A percentile compares a stretch with the other conserved stretches of the same genome.
These are phyloP conservation scores for Yponomeuta cagnagella DNA, from an alignment of 2,888 invertebrate genomes.

Conservation along the genomic window DNA sequence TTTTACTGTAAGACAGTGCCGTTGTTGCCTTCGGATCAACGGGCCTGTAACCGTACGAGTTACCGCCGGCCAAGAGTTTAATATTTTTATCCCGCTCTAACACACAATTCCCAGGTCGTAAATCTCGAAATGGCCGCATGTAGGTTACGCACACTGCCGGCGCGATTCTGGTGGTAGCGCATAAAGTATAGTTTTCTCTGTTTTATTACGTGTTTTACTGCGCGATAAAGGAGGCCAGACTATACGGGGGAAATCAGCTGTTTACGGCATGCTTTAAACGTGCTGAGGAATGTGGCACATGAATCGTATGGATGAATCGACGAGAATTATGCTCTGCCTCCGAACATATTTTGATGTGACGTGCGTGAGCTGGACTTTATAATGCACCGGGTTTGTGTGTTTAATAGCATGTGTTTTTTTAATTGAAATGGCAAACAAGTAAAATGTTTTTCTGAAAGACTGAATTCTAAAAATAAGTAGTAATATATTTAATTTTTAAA, in stretches of 20 bases:
- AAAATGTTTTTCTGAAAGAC: too few species aligned
- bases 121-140: conserved; percentile 78
- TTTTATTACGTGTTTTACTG: conserved; percentile 70
- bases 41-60: conserved; percentile 53
- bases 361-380: background rate
- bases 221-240: conserved; percentile 71
- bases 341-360: background rate
- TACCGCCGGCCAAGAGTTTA: conserved; percentile 65
- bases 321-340: conserved; percentile 55
- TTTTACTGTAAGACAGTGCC: conserved; percentile 46
- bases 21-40: conserved; percentile 61
- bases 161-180: conserved; percentile 66
- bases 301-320: conserved; percentile 57
- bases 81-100: conserved; percentile 72
- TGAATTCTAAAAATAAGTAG: too few species aligned
- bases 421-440: background rate
- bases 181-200: conserved; percentile 75
- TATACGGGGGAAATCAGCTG: conserved; percentile 73
- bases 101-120: conserved; percentile 77
- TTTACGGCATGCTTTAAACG: conserved; percentile 74
- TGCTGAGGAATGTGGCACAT: conserved; percentile 73
- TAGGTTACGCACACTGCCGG: conserved; percentile 76
- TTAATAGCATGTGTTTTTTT: background rate
- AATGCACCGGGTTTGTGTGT: too few species aligned
- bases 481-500: too few species aligned